Base-by-base conservation (phyloP, 2,888 invertebrate species). In the Neocrepidodera transversa region DNA sequence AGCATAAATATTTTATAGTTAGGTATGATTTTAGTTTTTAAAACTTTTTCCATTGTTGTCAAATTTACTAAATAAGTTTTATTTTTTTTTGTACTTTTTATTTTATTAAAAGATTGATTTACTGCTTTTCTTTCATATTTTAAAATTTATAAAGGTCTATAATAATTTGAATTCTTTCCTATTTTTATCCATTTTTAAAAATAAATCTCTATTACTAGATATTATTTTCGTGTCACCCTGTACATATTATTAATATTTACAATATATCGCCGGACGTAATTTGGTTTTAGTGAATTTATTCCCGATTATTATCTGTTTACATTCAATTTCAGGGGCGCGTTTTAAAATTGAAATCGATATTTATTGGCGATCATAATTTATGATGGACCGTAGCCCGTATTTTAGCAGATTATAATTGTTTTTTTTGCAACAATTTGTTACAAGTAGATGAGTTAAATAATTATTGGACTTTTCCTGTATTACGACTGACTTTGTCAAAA, bases 231-330 rank as follows among this genome's bases (percentile, higher is more conserved):
- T n/a, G 11, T 32, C n/a, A 36, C 36, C 13, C 42, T 42, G 36
- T 36, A 36, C 7, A 36, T n/a, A n/a, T 7, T 18, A 40, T 40
- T 40, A 8, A 51, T 55, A 62, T 58, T 62, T 62, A 58, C 58
- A 54, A 54, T 42, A 42, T 58, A 32, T 40, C 53, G 50, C 58
- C 4, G 18, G 14, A 11, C 57, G 54, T 60, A 55, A 64, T 62
- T 62, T 52, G 11, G 53, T 60, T 61, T 49, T 23, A 50, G 55
- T 36, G 32, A 60, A 62, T 62, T 59, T 64, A 64, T 59, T 53
- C 57, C 30, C 59, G 52, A 52, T 59, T 57, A 52, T 59, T 57
- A 47, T 62, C 45, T 62, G 60, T 64, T 64, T 64, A 62, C 64
- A 55, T 62, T 64, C 52, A 64, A 64, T 64, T 62, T 60, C 62